phyloP scores from a whole-genome alignment of 2,113 vertebrate genomes.

The Saguinus imperator region DNA sequence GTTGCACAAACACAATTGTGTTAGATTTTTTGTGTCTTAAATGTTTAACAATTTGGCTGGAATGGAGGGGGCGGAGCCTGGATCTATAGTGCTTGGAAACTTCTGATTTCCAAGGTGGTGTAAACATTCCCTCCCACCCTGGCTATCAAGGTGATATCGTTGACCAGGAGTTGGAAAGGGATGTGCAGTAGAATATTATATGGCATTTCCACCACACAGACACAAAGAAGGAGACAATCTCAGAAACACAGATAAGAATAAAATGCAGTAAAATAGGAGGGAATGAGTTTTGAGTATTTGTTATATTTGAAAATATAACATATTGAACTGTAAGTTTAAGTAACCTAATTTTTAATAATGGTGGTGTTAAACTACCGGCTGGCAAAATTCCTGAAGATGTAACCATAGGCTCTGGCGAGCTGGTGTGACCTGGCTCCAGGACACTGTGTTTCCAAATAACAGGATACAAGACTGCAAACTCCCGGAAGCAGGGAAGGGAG shows the following conservation, averaged over 20 bases:
- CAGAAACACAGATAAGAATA: neutral
- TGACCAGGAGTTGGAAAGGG: neutral
- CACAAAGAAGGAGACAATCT: neutral
- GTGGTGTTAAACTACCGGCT: neutral
- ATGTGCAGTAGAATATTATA: too few species aligned
- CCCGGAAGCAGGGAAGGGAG: neutral
- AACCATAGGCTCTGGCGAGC: neutral
- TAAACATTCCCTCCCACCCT: neutral
- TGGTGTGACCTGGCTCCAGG: neutral
- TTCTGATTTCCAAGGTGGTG: neutral
- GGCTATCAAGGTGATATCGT: rapidly evolving
- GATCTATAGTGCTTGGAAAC: too few species aligned
- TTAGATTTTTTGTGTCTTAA: neutral
- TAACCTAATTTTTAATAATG: neutral
- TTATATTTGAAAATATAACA: neutral
- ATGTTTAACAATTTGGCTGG: neutral
- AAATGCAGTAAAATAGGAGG: neutral
- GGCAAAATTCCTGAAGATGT: neutral
- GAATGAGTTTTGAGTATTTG: neutral
- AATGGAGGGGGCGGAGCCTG: neutral
- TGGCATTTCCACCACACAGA: neutral
- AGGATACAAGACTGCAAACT: neutral
- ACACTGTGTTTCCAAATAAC: neutral
- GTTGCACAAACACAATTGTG: neutral
- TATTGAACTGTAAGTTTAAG: neutral